These are phyloP conservation scores for Meghimatium bilineatum DNA, from an alignment of 2,888 invertebrate genomes.

Conservation along the genomic window DNA sequence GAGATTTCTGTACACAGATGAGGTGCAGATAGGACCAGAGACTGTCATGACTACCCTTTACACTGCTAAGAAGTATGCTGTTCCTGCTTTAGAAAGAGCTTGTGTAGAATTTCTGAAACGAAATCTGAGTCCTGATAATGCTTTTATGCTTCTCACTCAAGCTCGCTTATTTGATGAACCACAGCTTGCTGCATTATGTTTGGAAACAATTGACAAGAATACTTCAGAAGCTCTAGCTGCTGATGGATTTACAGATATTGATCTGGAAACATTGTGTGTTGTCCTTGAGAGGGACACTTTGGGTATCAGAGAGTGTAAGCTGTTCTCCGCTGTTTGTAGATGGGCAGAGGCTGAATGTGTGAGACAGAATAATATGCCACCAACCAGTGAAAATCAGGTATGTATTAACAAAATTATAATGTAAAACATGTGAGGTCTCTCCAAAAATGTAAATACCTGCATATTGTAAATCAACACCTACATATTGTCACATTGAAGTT, in stretches of 20 bases:
- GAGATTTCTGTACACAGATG: constrained; percentile 85
- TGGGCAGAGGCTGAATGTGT: constrained; percentile 82
- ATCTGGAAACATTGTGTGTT: constrained; percentile 86
- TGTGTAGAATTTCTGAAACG: constrained; percentile 88
- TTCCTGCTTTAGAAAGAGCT: constrained; percentile 87
- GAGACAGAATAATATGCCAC: constrained; percentile 82
- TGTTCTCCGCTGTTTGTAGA: constrained; percentile 81
- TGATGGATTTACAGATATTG: constrained; percentile 89
- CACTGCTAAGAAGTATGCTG: constrained; percentile 91
- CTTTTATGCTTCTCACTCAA: constrained; percentile 86
- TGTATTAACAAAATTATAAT: no score
- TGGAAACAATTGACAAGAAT: constrained; percentile 90
- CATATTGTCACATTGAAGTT: no score
- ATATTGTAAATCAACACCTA: no score
- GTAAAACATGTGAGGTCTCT: no score
- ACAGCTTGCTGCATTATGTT: constrained; percentile 86
- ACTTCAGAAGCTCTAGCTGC: constrained; percentile 87
- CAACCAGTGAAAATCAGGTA: constrained; percentile 83
- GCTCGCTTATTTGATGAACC: constrained; percentile 90
- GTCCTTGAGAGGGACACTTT: constrained; percentile 88
- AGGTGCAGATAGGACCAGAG: constrained; percentile 89
- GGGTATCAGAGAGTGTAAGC: constrained; percentile 86
- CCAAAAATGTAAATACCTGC: no score
- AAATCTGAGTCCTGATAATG: constrained; percentile 88
- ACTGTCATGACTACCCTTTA: constrained; percentile 91